phyloP scores from a whole-genome alignment of 1,140 invertebrate genomes.

The Pteromalus puparum region DNA sequence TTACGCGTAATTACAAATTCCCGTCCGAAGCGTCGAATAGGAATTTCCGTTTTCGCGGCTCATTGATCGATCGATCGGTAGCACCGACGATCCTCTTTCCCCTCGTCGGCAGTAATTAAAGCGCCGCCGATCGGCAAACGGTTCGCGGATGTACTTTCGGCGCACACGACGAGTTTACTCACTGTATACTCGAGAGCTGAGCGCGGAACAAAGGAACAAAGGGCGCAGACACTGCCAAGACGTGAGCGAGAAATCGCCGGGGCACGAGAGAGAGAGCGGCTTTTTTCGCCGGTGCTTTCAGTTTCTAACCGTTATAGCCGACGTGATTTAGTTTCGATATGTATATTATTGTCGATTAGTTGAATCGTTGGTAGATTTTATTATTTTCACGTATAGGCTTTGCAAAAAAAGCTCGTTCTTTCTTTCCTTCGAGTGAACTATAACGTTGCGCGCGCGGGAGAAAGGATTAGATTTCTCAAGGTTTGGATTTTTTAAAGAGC shows the following conservation, averaged over 20 bases:
- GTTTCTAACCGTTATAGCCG: background rate
- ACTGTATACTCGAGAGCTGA: background rate
- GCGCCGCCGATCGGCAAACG: background rate
- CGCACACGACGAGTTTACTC: background rate
- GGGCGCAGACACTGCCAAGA: slow-evolving; percentile 55
- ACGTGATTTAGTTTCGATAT: background rate
- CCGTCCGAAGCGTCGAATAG: background rate
- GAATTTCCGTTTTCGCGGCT: background rate
- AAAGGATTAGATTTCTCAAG: background rate
- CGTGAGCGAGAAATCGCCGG: slow-evolving; percentile 14
- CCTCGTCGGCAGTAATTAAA: background rate
- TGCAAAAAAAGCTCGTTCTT: background rate
- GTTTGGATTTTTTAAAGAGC: background rate
- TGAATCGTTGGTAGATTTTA: background rate
- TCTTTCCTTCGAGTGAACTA: background rate
- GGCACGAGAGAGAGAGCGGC: background rate
- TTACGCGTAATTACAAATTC: background rate
- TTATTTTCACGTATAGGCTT: background rate
- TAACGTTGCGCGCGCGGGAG: background rate
- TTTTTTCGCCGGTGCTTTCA: background rate
- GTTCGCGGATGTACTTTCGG: slow-evolving; percentile 16
- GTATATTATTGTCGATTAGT: background rate
- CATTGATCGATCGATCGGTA: slow-evolving; percentile 11
- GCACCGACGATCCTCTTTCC: background rate
- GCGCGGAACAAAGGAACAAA: slow-evolving; percentile 71